phyloP scores from a whole-genome alignment of 2,113 vertebrate genomes.

The Oncorhynchus kisutch region DNA sequence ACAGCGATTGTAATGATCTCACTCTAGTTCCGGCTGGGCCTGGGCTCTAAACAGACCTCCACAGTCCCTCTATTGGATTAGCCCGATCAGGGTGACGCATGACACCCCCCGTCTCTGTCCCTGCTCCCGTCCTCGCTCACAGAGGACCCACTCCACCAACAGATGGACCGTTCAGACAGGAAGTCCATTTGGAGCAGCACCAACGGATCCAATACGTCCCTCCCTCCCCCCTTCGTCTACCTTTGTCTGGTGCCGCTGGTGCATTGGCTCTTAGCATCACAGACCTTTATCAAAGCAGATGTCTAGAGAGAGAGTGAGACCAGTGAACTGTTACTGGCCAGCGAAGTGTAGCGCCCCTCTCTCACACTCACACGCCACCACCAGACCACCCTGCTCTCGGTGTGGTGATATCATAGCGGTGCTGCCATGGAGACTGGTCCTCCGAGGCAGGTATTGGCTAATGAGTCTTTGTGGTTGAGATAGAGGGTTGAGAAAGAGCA shows the following conservation, averaged over 20 bases:
- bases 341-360: neutral
- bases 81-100: neutral
- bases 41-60: constrained; percentile 8
- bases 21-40: constrained; percentile 7
- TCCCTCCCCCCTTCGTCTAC: no score
- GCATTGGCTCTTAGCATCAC: neutral
- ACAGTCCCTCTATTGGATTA: constrained; percentile 19
- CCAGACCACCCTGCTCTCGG: neutral
- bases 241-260: no score
- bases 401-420: neutral
- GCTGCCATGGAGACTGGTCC: constrained; percentile 21
- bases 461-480: constrained; percentile 34
- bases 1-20: constrained; percentile 16
- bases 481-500: neutral
- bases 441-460: constrained; percentile 23
- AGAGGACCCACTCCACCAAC: neutral
- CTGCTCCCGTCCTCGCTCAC: neutral
- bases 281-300: no score
- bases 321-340: neutral
- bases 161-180: neutral
- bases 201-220: no score
- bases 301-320: constrained; percentile 10
- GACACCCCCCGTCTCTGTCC: neutral
- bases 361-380: neutral
- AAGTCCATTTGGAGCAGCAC: no score